These are phyloP conservation scores for Parambassis ranga DNA, from an alignment of 2,797 vertebrate genomes.

Conservation along the genomic window DNA sequence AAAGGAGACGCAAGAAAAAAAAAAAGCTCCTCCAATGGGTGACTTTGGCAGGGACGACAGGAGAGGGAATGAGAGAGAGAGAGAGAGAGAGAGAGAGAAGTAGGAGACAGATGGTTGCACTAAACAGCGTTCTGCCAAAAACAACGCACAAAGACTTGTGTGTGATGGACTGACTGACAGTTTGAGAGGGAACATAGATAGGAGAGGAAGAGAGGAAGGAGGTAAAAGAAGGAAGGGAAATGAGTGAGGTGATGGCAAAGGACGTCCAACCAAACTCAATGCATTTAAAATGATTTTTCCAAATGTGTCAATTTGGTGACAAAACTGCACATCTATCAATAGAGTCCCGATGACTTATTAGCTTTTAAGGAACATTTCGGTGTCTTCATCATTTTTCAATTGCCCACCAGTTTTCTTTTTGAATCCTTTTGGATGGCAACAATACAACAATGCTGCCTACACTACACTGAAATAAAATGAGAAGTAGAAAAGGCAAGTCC, in stretches of 20 bases:
- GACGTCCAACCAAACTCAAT: not conserved
- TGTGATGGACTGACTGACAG: constrained; percentile 78
- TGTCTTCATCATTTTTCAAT: no score
- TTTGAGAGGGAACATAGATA: constrained; percentile 50
- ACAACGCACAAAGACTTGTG: constrained; percentile 84
- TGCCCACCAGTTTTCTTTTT: constrained; percentile 11
- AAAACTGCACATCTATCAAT: not conserved
- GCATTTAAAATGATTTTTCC: no score
- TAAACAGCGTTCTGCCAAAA: constrained; percentile 92
- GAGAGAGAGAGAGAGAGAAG: constrained; percentile 91
- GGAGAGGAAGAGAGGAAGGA: constrained; percentile 29
- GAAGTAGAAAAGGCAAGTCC: constrained; percentile 2
- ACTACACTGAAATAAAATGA: constrained; percentile 13
- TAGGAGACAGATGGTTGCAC: constrained; percentile 99
- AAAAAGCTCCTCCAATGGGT: constrained; percentile 75
- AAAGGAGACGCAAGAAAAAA: constrained; percentile 61
- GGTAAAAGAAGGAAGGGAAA: constrained; percentile 37
- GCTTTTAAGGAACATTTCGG: not conserved
- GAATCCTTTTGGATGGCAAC: constrained; percentile 28
- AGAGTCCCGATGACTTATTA: not conserved
- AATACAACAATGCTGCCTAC: constrained; percentile 45
- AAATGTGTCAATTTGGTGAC: no score
- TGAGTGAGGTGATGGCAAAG: constrained; percentile 3
- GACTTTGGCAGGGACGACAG: constrained; percentile 87
- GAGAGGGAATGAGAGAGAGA: constrained; percentile 87